A percentile compares a stretch with the other conserved stretches of the same genome.
Conservation (phyloP, 1,140 invertebrate genomes). For the Macrocentrus cingulum region DNA sequence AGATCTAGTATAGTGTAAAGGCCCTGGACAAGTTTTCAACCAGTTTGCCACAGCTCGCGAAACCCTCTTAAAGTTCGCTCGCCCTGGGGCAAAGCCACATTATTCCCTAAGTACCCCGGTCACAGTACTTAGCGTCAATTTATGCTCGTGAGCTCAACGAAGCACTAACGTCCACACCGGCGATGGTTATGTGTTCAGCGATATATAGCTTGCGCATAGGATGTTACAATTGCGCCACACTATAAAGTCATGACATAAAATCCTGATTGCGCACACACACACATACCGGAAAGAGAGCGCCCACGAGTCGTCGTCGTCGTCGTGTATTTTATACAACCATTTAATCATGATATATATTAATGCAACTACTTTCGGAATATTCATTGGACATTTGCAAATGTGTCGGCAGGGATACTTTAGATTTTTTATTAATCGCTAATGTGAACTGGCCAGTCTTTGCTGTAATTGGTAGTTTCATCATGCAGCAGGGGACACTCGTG, state of each 20-base stretch:
- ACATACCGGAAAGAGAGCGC: background rate
- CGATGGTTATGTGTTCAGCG: background rate
- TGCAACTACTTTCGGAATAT: too few species aligned
- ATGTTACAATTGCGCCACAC: background rate
- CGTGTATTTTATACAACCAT: too few species aligned
- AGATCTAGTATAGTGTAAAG: conserved; percentile 21
- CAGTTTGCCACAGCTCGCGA: conserved; percentile 30
- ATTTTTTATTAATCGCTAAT: too few species aligned
- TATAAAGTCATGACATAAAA: conserved; percentile 7
- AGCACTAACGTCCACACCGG: conserved; percentile 8
- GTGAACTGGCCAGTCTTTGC: too few species aligned
- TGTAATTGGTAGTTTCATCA: too few species aligned
- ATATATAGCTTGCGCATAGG: background rate
- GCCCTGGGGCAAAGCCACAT: conserved; percentile 39
- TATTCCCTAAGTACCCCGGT: conserved; percentile 39
- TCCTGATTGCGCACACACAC: background rate
- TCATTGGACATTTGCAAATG: background rate
- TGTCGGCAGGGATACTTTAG: too few species aligned
- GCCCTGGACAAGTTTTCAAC: conserved; percentile 38
- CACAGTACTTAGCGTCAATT: conserved; percentile 37
- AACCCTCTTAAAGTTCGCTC: conserved; percentile 21
- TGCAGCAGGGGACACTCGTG: too few species aligned
- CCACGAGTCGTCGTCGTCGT: background rate
- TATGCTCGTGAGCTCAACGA: conserved; percentile 28
- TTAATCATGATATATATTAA: background rate